Evolutionary conservation across 1,140 invertebrate species (phyloP).

Genomic region (Saccostrea echinata): DNA sequence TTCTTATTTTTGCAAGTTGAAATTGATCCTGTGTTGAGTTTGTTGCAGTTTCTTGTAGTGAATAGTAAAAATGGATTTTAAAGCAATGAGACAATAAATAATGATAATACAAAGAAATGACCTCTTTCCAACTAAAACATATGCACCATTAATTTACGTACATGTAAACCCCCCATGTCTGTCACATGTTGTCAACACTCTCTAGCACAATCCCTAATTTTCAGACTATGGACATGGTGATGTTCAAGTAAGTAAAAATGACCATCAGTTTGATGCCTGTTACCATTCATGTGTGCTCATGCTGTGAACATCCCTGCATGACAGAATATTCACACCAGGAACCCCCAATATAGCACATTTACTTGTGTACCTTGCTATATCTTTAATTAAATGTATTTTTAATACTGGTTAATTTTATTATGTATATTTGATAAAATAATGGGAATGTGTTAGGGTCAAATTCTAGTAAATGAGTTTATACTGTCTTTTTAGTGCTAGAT

Average conservation of each 20-base stretch:
- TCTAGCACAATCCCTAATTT: constrained; percentile 12
- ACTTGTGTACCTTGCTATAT: too few relatives aligned
- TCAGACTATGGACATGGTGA: constrained; percentile 24
- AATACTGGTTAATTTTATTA: too few relatives aligned
- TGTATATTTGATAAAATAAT: too few relatives aligned
- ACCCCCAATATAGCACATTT: too few relatives aligned
- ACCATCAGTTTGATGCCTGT: not conserved
- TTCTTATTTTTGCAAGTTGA: not conserved
- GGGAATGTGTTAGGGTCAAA: too few relatives aligned
- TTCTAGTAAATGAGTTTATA: too few relatives aligned
- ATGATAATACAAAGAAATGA: not conserved
- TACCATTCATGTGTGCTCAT: not conserved
- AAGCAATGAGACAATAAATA: not conserved
- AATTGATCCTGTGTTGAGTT: not conserved
- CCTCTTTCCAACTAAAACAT: constrained; percentile 22
- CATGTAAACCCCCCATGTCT: not conserved
- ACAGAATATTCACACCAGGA: not conserved
- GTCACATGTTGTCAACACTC: not conserved
- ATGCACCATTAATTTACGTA: not conserved
- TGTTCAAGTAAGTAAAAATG: constrained; percentile 24
- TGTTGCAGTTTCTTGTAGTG: not conserved
- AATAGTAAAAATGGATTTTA: not conserved
- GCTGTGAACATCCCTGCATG: constrained; percentile 27
- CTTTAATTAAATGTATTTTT: too few relatives aligned
- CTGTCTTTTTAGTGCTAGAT: too few relatives aligned